Evolutionary conservation across 2,888 invertebrate species (phyloP).

Genomic region (Chrysolina oricalcia): DNA sequence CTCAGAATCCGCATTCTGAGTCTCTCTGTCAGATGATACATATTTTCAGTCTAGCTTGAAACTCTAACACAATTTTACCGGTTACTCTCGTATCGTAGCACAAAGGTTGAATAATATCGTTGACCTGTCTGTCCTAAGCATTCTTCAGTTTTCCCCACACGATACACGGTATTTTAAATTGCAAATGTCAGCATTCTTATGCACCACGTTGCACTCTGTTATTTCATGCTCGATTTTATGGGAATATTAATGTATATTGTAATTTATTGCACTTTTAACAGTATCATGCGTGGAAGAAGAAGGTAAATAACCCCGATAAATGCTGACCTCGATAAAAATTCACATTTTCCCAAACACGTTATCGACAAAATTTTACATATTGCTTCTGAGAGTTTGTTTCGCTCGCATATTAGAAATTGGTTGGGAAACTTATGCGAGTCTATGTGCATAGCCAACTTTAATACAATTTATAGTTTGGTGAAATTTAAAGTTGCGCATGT

Average conservation of each 20-base stretch:
- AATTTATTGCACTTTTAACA: slow-evolving; percentile 39
- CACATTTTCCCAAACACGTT: slow-evolving; percentile 3
- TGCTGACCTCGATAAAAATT: slow-evolving; percentile 26
- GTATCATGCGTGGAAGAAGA: slow-evolving; percentile 34
- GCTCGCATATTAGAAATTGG: not conserved
- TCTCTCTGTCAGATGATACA: no score
- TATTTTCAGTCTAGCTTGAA: no score
- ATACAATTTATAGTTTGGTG: not conserved
- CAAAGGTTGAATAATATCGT: not conserved
- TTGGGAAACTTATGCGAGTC: not conserved
- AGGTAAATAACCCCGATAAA: slow-evolving; percentile 33
- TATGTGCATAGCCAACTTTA: not conserved
- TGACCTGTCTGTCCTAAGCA: not conserved
- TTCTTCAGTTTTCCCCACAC: slow-evolving; percentile 16
- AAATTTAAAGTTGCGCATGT: not conserved
- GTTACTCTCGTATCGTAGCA: no score
- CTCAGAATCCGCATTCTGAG: no score
- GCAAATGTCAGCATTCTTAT: slow-evolving; percentile 46
- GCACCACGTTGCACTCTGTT: slow-evolving; percentile 40
- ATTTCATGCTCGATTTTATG: slow-evolving; percentile 45
- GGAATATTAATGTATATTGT: slow-evolving; percentile 45
- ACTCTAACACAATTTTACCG: no score
- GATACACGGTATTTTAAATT: slow-evolving; percentile 40
- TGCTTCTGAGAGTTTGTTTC: not conserved
- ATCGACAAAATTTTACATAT: slow-evolving; percentile 11